phyloP scores from a whole-genome alignment of 2,888 invertebrate genomes.

The Meliscaeva auricollis region DNA sequence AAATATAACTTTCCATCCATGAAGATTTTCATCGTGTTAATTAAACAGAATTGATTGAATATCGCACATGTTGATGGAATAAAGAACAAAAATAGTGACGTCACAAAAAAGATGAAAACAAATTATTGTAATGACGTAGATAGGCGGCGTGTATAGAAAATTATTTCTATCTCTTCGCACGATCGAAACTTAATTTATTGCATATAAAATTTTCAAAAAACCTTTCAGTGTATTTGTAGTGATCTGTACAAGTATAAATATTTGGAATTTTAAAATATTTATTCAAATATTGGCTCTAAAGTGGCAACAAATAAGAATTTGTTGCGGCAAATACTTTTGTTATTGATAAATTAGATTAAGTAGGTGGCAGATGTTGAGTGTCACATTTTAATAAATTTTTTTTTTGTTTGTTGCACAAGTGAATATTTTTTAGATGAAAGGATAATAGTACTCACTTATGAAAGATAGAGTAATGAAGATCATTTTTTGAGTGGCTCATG shows the following conservation, averaged over 20 bases:
- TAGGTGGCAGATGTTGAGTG: constrained; percentile 29
- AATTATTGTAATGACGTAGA: constrained; percentile 1
- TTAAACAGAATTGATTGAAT: constrained; percentile 16
- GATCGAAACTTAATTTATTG: constrained; percentile 6
- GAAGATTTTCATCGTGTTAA: constrained; percentile 24
- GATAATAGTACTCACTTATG: neutral
- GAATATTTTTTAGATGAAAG: constrained; percentile 11
- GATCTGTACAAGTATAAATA: constrained; percentile 22
- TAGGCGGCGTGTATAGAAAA: neutral
- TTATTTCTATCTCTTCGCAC: constrained; percentile 21
- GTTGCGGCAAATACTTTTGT: neutral
- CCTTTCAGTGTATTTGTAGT: neutral
- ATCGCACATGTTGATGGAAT: constrained; percentile 11
- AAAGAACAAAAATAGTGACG: constrained; percentile 12
- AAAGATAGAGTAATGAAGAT: constrained; percentile 4
- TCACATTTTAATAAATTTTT: neutral
- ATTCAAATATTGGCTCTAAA: constrained; percentile 9
- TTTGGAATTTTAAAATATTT: constrained; percentile 9
- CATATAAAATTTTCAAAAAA: neutral
- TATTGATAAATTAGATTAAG: constrained; percentile 20
- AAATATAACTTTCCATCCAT: constrained; percentile 18
- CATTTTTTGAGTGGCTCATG: constrained; percentile 5
- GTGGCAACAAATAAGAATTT: neutral
- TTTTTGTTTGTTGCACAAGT: too few relatives aligned
- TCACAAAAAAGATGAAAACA: neutral